Base-by-base conservation (phyloP, 2,113 vertebrate genomes). In the Thamnophis sirtalis region DNA sequence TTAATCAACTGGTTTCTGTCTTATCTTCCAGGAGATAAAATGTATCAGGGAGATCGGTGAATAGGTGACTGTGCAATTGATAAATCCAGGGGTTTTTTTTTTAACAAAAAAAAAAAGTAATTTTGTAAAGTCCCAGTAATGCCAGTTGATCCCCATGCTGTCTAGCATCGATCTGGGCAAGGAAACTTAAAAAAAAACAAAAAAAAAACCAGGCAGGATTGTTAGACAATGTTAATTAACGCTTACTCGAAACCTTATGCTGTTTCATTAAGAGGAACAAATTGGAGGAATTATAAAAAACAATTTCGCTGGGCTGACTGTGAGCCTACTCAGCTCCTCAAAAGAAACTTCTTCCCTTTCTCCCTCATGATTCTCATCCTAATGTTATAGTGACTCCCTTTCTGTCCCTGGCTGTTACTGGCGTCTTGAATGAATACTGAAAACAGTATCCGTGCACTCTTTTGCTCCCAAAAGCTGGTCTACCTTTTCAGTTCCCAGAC, bases 151-250 rank as follows among this genome's bases (percentile, higher is more conserved):
- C 95, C 95, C 96, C 97, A 95, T 94, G 95, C 95, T 97, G 97
- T 63, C 96, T 97, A 92, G 93, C 98, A 98, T 98, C 97, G 98
- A 99, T 98, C 97, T 95, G 90, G 95, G 96, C 96, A 97, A 97
- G 95, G 98, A 97, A 96, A 96, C 97, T 53, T 53, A n/a, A 53
- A 53, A 53, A 43, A 43, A 43, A 43, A 3, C 3, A 43, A 43
- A 43, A 43, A 43, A 97, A 97, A 15, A 54, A 54, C 3, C 4
- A 60, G 96, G 96, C 96, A 97, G 97, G 98, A 98, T 98, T 97
- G 98, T 98, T 98, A 98, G 97, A 94, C 96, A 95, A 95, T 97
- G 97, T 98, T 99, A 99, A 99, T 99, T 99, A 99, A 97, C 96
- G 93, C 97, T 98, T 97, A 95, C 96, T 98, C 97, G 97, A 98